Conservation (phyloP, 1,140 invertebrate genomes). For the Aphaenogaster ashmeadi region DNA sequence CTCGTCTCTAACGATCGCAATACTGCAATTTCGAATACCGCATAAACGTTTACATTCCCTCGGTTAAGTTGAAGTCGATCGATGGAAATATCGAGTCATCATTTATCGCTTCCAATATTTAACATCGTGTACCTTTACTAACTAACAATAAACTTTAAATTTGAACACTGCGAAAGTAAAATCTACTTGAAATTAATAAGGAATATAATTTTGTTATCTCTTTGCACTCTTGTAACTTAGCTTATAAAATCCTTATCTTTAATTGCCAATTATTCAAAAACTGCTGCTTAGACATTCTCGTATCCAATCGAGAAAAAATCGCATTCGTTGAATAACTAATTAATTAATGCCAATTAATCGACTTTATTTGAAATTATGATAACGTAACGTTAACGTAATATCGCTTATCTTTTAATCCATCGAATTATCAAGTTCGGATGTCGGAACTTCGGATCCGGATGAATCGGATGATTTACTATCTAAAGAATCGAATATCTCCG, state of each 20-base stretch:
- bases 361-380: too few species aligned
- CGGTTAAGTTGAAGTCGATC: neutral
- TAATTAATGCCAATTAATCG: too few species aligned
- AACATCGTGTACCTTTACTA: neutral
- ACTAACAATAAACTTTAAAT: constrained; percentile 3
- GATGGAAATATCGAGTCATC: neutral
- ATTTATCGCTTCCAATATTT: neutral
- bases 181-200: neutral
- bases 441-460: too few species aligned
- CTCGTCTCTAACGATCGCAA: constrained; percentile 44
- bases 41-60: neutral
- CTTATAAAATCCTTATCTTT: neutral
- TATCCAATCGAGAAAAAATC: too few species aligned
- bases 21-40: neutral
- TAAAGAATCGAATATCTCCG: too few species aligned
- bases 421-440: too few species aligned
- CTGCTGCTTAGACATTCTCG: too few species aligned
- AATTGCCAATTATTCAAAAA: too few species aligned
- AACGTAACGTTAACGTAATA: too few species aligned
- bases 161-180: neutral
- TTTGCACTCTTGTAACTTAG: neutral
- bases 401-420: too few species aligned
- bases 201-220: neutral
- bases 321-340: too few species aligned
- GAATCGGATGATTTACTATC: too few species aligned